These are phyloP conservation scores for Gymnodraco acuticeps DNA, from an alignment of 2,797 vertebrate species.

Conservation along the genomic window DNA sequence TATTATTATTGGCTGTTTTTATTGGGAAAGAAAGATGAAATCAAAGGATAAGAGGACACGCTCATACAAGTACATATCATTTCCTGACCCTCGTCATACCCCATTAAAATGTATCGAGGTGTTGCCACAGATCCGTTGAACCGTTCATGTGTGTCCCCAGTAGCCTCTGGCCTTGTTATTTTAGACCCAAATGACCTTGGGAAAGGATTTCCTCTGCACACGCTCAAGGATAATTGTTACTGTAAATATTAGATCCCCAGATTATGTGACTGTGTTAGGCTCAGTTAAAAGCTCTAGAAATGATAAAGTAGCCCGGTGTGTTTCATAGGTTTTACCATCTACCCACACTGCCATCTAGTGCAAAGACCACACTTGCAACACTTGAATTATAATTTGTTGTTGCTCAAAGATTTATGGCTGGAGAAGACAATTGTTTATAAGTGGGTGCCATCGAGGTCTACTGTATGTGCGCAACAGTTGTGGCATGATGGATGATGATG, in stretches of 20 bases:
- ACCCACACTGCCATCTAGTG: slow-evolving; percentile 65
- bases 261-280: slow-evolving; percentile 9
- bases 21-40: not conserved
- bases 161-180: slow-evolving; percentile 16
- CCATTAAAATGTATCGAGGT: not conserved
- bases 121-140: not conserved
- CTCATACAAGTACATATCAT: not conserved
- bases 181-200: not conserved
- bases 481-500: slow-evolving; percentile 45
- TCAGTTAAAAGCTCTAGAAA: slow-evolving; percentile 22
- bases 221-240: slow-evolving; percentile 14
- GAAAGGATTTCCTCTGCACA: slow-evolving; percentile 23
- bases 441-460: slow-evolving; percentile 10
- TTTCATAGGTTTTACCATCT: slow-evolving; percentile 24
- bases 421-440: slow-evolving; percentile 3
- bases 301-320: slow-evolving; percentile 9
- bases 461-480: not conserved
- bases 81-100: not conserved
- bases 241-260: slow-evolving; percentile 26
- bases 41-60: not conserved
- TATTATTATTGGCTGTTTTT: not conserved
- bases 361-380: not conserved
- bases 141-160: not conserved
- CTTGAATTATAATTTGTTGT: slow-evolving; percentile 9
- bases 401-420: slow-evolving; percentile 34